Evolutionary conservation across 2,888 invertebrate genomes (phyloP).

Genomic region (Furcula furcula): DNA sequence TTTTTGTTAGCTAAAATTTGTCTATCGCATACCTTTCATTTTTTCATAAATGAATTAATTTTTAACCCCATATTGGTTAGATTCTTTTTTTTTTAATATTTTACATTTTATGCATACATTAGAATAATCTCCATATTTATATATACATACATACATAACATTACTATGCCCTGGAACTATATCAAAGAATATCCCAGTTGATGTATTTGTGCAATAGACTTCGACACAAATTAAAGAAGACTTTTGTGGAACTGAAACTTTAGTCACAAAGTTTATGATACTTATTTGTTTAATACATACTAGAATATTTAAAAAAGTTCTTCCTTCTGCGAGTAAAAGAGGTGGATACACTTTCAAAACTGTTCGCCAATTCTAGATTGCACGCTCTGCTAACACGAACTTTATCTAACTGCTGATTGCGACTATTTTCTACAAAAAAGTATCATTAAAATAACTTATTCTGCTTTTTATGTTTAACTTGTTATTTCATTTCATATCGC

Average conservation of each 20-base stretch:
- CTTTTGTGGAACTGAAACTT: conserved; percentile 14
- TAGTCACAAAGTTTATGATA: conserved; percentile 25
- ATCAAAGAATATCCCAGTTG: too few relatives aligned
- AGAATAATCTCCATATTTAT: too few relatives aligned
- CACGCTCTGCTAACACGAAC: conserved; percentile 55
- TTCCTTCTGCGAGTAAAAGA: conserved; percentile 38
- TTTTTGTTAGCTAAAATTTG: too few relatives aligned
- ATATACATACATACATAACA: too few relatives aligned
- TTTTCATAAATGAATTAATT: too few relatives aligned
- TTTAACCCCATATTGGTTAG: too few relatives aligned
- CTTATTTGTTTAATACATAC: conserved; percentile 31
- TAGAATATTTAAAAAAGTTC: conserved; percentile 44
- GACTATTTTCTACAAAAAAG: conserved; percentile 53
- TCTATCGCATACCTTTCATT: too few relatives aligned
- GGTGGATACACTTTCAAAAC: conserved; percentile 61
- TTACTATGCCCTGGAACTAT: too few relatives aligned
- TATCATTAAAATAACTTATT: conserved; percentile 57
- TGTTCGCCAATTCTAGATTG: conserved; percentile 64
- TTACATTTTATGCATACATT: too few relatives aligned
- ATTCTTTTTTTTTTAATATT: too few relatives aligned
- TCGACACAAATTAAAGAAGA: conserved; percentile 10
- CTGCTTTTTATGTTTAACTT: conserved; percentile 25
- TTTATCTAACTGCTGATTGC: conserved; percentile 74
- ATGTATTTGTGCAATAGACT: neutral
- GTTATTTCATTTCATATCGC: too few relatives aligned